Base-by-base conservation (phyloP, 2,113 vertebrate genomes). In the Saccopteryx bilineata region DNA sequence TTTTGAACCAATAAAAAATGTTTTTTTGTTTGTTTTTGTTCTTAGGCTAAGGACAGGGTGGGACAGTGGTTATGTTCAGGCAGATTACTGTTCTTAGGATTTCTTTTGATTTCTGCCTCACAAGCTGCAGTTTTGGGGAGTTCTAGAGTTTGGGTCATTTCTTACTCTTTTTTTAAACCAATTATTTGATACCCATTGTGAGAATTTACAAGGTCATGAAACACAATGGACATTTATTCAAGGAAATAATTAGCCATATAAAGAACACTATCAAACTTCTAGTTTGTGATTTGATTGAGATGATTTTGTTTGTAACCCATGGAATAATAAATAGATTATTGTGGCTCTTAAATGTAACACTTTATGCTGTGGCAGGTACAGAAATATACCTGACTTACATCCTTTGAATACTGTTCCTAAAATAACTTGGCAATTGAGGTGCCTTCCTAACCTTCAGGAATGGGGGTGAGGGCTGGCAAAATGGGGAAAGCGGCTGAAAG, bases 221-320 rank as follows among this genome's bases (percentile, higher is more conserved):
- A 26, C 65, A 74, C 14, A 58, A 2, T n/a, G 48, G n/a, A 17
- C 17, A 60, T 69, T 87, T 88, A 52, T 65, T 3, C 39, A 48
- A 10, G 19, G 33, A 28, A 93, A 66, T 69, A 15, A 50, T 69
- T 76, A 54, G 61, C 33, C 18, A n/a, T 50, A 52, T 48, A 66
- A 68, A 11, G 46, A 75, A 8, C 6, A 28, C 9, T 52, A 1
- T 46, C 56, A 31, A 15, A 12, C 26, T 48, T 85, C 15, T 79
- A 19, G 60, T 54, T 85, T 84, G 74, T 68, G 66, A 69, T 85
- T 90, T 94, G 39, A 23, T 28, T 33, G 93, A 90, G 66, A 48
- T 74, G 9, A 46, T 83, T 39, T 52, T 74, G 31, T 54, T 52
- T 74, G 31, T 54, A 85, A 8, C 52, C 26, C 19, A 7, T 24